Evolutionary conservation across 2,797 vertebrate species (phyloP).

Genomic region (Enteromius unitaeniatus): DNA sequence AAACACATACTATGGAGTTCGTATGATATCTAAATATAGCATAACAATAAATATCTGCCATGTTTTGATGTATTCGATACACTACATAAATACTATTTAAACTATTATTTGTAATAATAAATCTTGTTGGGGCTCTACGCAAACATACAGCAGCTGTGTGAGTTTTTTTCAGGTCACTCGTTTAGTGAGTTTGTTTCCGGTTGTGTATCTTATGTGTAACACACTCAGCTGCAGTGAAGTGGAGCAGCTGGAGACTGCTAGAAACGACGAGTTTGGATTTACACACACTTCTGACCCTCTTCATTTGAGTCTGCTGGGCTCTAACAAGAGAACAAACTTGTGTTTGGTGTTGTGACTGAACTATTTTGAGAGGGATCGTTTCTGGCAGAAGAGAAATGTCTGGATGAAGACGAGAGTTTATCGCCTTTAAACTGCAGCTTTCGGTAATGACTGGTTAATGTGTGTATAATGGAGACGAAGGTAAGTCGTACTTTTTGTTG

Average conservation of each 20-base stretch:
- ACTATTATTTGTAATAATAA: background rate
- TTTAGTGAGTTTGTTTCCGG: constrained; percentile 35
- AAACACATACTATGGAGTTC: background rate
- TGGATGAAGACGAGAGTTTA: constrained; percentile 69
- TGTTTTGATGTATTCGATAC: no score
- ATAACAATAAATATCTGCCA: no score
- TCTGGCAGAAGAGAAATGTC: constrained; percentile 71
- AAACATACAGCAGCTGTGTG: background rate
- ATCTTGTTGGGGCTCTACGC: background rate
- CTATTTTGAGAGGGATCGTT: constrained; percentile 60
- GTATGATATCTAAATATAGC: background rate
- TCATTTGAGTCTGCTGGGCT: background rate
- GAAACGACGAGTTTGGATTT: constrained; percentile 16
- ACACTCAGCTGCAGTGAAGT: constrained; percentile 5
- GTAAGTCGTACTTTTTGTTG: constrained; percentile 63
- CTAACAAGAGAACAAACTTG: constrained; percentile 45
- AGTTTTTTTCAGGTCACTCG: background rate
- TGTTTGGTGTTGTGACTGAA: constrained; percentile 58
- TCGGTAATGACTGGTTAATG: constrained; percentile 77
- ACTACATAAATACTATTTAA: background rate
- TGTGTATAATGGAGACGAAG: constrained; percentile 79
- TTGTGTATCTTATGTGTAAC: constrained; percentile 8
- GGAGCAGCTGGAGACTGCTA: background rate
- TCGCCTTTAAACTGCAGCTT: constrained; percentile 66
- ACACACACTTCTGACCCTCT: background rate